Conservation (phyloP, 2,888 invertebrate species). For the Mythimna impura region DNA sequence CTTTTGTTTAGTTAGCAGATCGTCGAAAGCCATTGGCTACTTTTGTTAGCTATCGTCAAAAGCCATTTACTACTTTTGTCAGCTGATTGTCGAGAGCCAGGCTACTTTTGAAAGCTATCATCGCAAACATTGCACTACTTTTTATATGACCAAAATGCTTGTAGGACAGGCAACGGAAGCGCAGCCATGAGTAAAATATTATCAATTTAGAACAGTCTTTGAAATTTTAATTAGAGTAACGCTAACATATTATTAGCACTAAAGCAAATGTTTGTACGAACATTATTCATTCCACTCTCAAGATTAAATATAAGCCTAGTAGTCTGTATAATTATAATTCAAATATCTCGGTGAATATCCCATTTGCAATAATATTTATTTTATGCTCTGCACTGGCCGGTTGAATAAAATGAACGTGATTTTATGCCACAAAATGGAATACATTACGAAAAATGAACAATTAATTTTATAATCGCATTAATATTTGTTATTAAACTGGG, state of each 20-base stretch:
- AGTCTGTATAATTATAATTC: conserved; percentile 26
- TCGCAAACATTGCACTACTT: not conserved
- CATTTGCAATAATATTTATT: conserved; percentile 41
- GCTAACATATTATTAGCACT: not conserved
- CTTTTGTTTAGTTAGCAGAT: no score
- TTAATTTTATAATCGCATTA: conserved; percentile 16
- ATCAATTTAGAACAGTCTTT: not conserved
- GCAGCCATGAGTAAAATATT: not conserved
- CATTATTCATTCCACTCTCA: not conserved
- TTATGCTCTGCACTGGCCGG: conserved; percentile 11
- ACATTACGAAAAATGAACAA: conserved; percentile 20
- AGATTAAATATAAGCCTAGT: conserved; percentile 30
- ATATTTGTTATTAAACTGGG: not conserved
- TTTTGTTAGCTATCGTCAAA: no score
- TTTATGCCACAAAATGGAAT: conserved; percentile 45
- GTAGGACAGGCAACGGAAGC: not conserved
- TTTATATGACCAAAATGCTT: not conserved
- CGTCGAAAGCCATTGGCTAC: no score
- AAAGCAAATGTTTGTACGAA: conserved; percentile 8
- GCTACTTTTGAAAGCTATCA: no score
- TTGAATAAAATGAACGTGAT: conserved; percentile 28
- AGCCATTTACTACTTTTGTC: no score
- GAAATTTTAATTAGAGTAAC: not conserved
- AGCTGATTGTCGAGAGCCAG: no score
- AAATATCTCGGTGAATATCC: conserved; percentile 20